These are phyloP conservation scores for Pardosa pseudoannulata DNA, from an alignment of 2,888 invertebrate genomes.

Conservation along the genomic window DNA sequence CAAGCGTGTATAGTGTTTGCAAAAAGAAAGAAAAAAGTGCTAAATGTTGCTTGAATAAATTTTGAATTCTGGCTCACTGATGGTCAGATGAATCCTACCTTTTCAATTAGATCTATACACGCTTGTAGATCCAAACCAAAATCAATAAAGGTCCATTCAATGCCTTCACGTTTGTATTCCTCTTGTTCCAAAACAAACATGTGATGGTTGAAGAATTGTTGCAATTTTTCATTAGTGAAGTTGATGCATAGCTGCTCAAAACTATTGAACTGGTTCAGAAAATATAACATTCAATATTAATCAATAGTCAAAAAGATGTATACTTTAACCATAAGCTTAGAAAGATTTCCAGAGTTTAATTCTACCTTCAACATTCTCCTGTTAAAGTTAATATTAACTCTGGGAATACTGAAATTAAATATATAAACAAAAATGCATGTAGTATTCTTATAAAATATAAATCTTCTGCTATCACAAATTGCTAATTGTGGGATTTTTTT, in stretches of 20 bases:
- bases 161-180: conserved; percentile 98
- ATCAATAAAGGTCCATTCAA: conserved; percentile 99
- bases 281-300: conserved; percentile 6
- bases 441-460: too few relatives aligned
- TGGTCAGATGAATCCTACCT: conserved; percentile 82
- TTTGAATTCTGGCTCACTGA: neutral
- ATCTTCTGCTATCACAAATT: too few relatives aligned
- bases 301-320: neutral
- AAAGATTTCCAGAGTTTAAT: neutral
- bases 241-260: conserved; percentile 99
- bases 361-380: too few relatives aligned
- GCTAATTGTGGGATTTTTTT: too few relatives aligned
- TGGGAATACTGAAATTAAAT: too few relatives aligned
- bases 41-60: neutral
- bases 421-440: too few relatives aligned
- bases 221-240: conserved; percentile 99
- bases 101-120: conserved; percentile 99
- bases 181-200: conserved; percentile 99
- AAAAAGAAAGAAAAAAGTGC: neutral
- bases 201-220: conserved; percentile 99
- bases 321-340: neutral
- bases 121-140: conserved; percentile 99
- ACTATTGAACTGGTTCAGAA: conserved; percentile 88
- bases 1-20: conserved; percentile 20
- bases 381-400: too few relatives aligned